phyloP scores from a whole-genome alignment of 30 jellyfish, hydroid and myxozoan species.

The Aurelia sp. region DNA sequence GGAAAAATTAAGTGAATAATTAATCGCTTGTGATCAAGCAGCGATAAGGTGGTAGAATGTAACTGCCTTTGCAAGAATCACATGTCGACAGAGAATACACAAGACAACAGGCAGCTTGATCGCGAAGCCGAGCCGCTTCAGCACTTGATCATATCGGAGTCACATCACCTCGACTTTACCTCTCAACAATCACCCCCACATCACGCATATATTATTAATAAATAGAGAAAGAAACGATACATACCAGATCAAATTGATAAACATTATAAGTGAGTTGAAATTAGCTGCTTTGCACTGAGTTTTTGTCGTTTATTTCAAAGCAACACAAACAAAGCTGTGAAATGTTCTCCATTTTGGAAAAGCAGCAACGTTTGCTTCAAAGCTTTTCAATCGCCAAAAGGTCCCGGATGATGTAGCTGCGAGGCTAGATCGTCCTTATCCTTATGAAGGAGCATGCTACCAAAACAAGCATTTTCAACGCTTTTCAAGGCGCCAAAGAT shows the following conservation, averaged over 20 bases:
- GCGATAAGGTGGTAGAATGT: constrained; percentile 23
- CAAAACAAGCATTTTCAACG: neutral
- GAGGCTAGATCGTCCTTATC: neutral
- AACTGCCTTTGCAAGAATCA: constrained; percentile 41
- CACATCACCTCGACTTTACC: constrained; percentile 62
- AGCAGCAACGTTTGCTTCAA: constrained; percentile 80
- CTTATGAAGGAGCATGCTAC: constrained; percentile 22
- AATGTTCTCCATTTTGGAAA: constrained; percentile 73
- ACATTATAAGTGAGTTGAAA: constrained; percentile 43
- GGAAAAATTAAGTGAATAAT: constrained; percentile 2
- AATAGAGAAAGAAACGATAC: constrained; percentile 57
- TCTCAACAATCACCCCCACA: constrained; percentile 64
- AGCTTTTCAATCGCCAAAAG: constrained; percentile 64
- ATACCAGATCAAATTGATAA: constrained; percentile 54
- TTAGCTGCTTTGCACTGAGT: constrained; percentile 50
- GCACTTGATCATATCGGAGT: neutral
- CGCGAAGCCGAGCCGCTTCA: too few species aligned
- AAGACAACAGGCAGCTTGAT: constrained; percentile 45
- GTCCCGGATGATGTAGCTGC: constrained; percentile 24
- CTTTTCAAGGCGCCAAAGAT: neutral
- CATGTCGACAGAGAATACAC: constrained; percentile 63
- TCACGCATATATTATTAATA: constrained; percentile 59
- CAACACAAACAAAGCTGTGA: constrained; percentile 69
- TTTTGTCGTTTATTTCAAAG: constrained; percentile 50
- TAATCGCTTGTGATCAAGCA: constrained; percentile 22